Evolutionary conservation across 2,113 vertebrate genomes (phyloP).

Genomic region (Raja brachyura): DNA sequence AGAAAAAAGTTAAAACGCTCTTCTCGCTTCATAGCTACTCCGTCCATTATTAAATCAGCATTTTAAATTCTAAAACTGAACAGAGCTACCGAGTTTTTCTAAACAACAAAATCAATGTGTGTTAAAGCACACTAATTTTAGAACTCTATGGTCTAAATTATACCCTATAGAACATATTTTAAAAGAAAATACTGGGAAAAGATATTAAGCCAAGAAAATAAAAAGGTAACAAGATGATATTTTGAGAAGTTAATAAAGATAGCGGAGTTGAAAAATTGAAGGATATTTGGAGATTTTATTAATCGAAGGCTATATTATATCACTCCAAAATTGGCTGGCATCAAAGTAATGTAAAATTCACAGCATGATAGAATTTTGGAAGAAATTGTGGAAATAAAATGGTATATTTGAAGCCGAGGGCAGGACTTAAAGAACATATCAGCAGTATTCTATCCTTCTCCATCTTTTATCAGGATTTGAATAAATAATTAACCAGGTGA

Average conservation of each 20-base stretch:
- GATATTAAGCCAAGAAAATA: background rate
- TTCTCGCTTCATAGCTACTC: background rate
- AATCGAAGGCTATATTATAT: too few species aligned
- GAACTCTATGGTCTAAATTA: background rate
- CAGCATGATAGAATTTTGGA: background rate
- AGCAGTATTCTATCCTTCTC: background rate
- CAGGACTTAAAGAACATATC: background rate
- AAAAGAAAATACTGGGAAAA: background rate
- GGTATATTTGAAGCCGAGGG: background rate
- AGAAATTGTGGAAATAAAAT: too few species aligned
- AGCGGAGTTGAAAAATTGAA: background rate
- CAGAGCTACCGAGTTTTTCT: background rate
- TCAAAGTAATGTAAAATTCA: background rate
- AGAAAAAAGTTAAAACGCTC: slow-evolving; percentile 28
- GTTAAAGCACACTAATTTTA: background rate
- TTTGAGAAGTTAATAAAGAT: background rate
- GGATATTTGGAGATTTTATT: background rate
- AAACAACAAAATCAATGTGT: background rate
- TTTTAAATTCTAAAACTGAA: background rate
- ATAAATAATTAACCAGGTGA: background rate
- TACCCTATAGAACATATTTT: background rate
- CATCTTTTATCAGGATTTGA: background rate
- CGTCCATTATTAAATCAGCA: fast-evolving
- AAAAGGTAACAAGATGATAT: background rate
- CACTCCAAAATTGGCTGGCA: background rate